Evolutionary conservation across 2,797 vertebrate genomes (phyloP), one percentile per base, ranked within the genome.

Genomic region (Lemur catta): DNA sequence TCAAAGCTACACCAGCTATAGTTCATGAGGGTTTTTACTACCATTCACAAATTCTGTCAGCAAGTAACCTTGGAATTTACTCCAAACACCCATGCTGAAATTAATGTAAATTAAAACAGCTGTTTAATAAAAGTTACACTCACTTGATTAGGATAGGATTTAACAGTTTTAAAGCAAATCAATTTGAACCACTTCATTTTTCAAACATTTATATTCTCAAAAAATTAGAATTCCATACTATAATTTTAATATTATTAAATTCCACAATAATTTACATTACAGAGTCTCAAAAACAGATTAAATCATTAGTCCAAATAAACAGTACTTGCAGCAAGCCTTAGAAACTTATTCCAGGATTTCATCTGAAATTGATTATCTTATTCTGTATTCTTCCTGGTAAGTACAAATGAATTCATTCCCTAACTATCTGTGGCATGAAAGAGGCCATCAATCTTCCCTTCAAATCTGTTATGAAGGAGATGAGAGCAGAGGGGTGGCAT

Each of bases 41-140:
- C 15, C 18, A 91, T 30, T 87, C 41, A 69, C 1, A 89, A 30
- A 76, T 76, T 93, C 84, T 91, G 52, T 89, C 85, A 90, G 67
- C 59, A 91, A 94, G 55, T 89, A 59, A 94, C 26, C 4, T 80
- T 76, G 43, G 17, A 7, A 41, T 6, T 18, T 43, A 87, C 28
- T 84, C 65, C 72, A 76, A 96, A 88, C 0, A 79, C 3, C 14
- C 20, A 43, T 1, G 7, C 43, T 74, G 41, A 90, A 93, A 90
- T 59, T 33, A 90, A 96, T 65, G 10, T 33, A 84, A 96, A 81
- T 79, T 87, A 85, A 91, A 96, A 78, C 55, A 96, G n/a, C 33
- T 76, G 24, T 30, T 94, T 93, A 92, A 96, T 67, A 86, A 67
- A 94, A 92, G 85, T 78, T 85, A 90, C 13, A 59, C 12, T 92